phyloP scores from a whole-genome alignment of 2,888 invertebrate species.

The Amphipoea oculea region DNA sequence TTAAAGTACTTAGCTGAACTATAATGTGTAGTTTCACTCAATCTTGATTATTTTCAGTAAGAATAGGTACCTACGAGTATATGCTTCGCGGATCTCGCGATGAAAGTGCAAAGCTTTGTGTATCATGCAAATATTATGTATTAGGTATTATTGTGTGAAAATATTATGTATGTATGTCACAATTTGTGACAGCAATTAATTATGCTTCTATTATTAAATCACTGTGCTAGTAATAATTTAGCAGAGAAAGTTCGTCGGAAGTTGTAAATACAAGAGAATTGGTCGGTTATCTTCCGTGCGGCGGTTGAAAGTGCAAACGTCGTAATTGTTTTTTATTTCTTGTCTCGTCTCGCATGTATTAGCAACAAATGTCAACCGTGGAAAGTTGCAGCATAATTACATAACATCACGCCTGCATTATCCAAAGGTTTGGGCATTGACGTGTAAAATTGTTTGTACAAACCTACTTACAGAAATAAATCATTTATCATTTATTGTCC shows the following conservation, averaged over 20 bases:
- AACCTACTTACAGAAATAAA: too few species aligned
- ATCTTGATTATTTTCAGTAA: slow-evolving; percentile 8
- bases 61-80: background rate
- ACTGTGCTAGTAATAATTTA: slow-evolving; percentile 1
- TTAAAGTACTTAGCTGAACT: background rate
- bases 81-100: background rate
- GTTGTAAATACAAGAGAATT: slow-evolving; percentile 11
- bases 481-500: too few species aligned
- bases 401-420: background rate
- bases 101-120: slow-evolving; percentile 21
- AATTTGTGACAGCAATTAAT: background rate
- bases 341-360: background rate
- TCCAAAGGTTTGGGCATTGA: background rate
- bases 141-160: background rate
- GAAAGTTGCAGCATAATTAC: background rate
- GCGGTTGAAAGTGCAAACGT: slow-evolving; percentile 17
- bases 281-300: background rate
- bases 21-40: background rate
- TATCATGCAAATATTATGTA: background rate
- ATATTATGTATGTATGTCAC: background rate
- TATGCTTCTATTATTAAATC: background rate
- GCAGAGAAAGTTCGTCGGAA: slow-evolving; percentile 32
- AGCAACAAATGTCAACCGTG: background rate
- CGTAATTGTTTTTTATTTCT: slow-evolving; percentile 21
- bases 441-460: too few species aligned